A percentile compares a stretch with the other conserved stretches of the same genome.
Evolutionary conservation across 2,888 invertebrate species (phyloP).

Genomic region (Yponomeuta cagnagella): DNA sequence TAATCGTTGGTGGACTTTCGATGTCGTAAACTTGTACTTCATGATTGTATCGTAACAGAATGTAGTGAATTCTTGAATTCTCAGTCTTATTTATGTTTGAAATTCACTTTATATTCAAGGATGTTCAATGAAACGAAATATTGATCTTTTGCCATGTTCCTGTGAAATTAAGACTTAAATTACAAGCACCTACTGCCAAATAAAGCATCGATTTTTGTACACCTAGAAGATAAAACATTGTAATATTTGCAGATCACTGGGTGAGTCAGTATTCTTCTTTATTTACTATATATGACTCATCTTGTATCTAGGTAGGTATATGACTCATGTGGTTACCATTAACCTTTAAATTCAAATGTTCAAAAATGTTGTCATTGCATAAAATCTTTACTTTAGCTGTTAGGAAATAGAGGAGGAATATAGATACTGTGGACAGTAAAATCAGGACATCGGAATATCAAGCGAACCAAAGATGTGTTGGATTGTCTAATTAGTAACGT

Average conservation of each 20-base stretch:
- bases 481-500: conserved; percentile 36
- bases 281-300: background rate
- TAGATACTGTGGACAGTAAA: background rate
- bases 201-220: background rate
- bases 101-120: too few relatives aligned
- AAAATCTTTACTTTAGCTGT: background rate
- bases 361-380: background rate
- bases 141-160: conserved; percentile 23
- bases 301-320: background rate
- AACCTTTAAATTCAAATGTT: conserved; percentile 5
- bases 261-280: background rate
- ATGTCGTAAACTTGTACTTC: too few relatives aligned
- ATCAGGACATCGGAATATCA: conserved; percentile 56
- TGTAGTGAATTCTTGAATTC: conserved; percentile 16
- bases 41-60: conserved; percentile 15
- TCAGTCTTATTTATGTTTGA: too few relatives aligned
- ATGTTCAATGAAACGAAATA: background rate
- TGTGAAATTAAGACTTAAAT: conserved; percentile 19
- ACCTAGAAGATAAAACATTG: background rate
- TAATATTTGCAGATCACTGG: background rate
- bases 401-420: background rate
- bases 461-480: conserved; percentile 72
- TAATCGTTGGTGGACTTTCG: too few relatives aligned
- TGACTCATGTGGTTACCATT: conserved; percentile 6
- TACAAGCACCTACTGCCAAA: conserved; percentile 10